These are phyloP conservation scores for Atlantisia rogersi DNA, from an alignment of 2,113 vertebrate species.

Conservation along the genomic window DNA sequence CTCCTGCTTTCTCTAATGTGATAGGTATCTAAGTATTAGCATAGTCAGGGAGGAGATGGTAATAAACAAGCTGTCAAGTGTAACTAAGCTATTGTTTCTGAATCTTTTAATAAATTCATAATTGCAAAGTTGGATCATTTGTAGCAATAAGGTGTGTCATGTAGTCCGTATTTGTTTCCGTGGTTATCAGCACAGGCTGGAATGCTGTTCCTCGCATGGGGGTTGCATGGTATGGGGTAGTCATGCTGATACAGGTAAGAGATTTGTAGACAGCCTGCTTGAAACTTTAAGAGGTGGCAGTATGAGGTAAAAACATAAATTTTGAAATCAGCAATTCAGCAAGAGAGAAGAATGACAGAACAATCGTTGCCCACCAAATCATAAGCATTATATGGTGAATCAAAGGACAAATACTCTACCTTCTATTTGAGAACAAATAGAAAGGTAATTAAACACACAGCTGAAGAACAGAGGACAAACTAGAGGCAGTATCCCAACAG, in stretches of 20 bases:
- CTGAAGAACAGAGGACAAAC: not conserved
- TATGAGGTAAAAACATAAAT: not conserved
- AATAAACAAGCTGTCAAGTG: conserved; percentile 56
- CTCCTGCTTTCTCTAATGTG: conserved; percentile 13
- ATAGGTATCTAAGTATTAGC: conserved; percentile 28
- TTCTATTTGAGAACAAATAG: not conserved
- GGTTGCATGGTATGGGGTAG: not conserved
- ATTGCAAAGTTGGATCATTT: conserved; percentile 32
- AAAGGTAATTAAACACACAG: not conserved
- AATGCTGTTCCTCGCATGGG: not conserved
- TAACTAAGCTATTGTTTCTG: conserved; percentile 38
- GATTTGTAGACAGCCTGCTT: not conserved
- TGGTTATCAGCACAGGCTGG: not conserved
- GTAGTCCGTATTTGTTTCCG: conserved; percentile 35
- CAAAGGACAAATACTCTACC: not conserved
- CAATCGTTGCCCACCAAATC: not conserved
- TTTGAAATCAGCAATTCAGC: not conserved
- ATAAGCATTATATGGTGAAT: not conserved
- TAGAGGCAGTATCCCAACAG: not conserved
- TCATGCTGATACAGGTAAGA: not conserved
- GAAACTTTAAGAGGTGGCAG: not conserved
- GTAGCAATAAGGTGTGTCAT: conserved; percentile 15
- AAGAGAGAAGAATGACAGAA: not conserved
- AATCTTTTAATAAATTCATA: conserved; percentile 48
- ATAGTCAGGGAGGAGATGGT: conserved; percentile 9